Conservation (phyloP, 2,797 vertebrate species). For the Enteromius paludinosus region DNA sequence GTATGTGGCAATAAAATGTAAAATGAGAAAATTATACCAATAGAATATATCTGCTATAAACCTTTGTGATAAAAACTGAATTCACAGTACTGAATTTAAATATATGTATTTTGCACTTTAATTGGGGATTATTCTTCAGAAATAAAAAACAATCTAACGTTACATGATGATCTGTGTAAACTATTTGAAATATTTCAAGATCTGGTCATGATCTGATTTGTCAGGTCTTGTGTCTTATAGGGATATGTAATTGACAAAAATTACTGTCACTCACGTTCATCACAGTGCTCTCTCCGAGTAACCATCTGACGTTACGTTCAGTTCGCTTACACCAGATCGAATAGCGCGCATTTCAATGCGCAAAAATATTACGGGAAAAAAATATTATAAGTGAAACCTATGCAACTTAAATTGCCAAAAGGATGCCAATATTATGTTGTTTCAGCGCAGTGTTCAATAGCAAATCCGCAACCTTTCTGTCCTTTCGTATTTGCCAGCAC, state of each 20-base stretch:
- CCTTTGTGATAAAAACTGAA: neutral
- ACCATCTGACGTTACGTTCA: no score
- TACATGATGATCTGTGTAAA: neutral
- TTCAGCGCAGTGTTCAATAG: neutral
- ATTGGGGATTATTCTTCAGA: neutral
- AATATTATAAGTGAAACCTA: neutral
- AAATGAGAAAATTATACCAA: neutral
- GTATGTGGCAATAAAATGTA: neutral
- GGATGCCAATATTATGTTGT: neutral
- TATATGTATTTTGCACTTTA: neutral
- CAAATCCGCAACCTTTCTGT: neutral
- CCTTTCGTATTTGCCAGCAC: fast-evolving
- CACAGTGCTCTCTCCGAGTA: neutral
- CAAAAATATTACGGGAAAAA: neutral
- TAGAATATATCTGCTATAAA: neutral
- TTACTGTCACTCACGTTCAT: neutral
- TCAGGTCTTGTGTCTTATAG: neutral
- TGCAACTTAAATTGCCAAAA: neutral
- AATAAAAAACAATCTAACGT: neutral
- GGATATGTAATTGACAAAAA: neutral
- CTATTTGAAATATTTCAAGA: neutral
- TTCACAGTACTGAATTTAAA: neutral
- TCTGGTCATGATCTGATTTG: neutral
- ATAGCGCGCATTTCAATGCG: neutral
- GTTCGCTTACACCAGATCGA: neutral